Evolutionary conservation across 2,797 vertebrate genomes (phyloP).

Genomic region (Heteromormyrus szaboi): DNA sequence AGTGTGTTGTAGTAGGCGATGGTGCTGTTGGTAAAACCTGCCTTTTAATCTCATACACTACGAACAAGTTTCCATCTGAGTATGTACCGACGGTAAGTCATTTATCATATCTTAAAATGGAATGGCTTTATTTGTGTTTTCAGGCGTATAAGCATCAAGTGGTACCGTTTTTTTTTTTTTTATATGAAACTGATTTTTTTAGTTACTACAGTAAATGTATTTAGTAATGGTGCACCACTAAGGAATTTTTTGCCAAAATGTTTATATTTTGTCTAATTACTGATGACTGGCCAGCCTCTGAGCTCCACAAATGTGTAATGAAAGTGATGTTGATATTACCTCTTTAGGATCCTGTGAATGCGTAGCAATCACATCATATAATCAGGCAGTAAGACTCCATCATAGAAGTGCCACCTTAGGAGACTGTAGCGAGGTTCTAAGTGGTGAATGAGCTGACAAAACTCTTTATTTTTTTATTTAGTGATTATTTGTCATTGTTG

Average conservation of each 20-base stretch:
- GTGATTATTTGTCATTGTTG: too few relatives aligned
- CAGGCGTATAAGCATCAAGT: background rate
- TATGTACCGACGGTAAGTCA: constrained; percentile 70
- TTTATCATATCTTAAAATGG: background rate
- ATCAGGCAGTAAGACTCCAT: background rate
- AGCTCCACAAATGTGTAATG: background rate
- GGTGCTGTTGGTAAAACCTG: constrained; percentile 75
- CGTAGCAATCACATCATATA: background rate
- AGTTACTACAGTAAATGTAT: background rate
- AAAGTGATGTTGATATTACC: background rate
- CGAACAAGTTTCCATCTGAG: constrained; percentile 74
- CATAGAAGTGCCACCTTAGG: background rate
- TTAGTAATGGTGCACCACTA: background rate
- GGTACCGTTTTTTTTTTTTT: too few relatives aligned
- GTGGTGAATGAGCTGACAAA: background rate
- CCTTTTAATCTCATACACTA: constrained; percentile 73
- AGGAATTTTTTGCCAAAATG: background rate
- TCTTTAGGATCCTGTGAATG: background rate
- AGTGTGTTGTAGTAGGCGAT: constrained; percentile 74
- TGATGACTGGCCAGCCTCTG: background rate
- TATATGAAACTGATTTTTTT: too few relatives aligned
- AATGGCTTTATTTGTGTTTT: background rate
- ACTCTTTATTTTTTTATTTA: background rate
- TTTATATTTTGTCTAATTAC: background rate
- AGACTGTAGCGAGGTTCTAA: background rate